Evolutionary conservation across 2,888 invertebrate species (phyloP).

Genomic region (Rhingia campestris): DNA sequence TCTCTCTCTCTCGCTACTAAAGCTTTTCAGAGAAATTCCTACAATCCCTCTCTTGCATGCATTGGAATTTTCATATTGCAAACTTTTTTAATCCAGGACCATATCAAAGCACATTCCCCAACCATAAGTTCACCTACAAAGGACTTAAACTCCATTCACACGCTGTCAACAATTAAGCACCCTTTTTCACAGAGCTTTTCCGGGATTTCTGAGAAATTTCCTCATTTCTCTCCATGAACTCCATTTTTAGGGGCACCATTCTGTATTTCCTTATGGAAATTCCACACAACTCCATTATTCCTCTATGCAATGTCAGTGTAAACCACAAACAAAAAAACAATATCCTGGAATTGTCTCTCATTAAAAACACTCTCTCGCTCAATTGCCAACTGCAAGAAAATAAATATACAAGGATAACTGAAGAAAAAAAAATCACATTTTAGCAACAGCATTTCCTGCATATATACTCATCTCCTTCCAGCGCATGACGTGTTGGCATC

Average conservation of each 20-base stretch:
- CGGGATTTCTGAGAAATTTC: slow-evolving; percentile 70
- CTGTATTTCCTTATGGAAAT: slow-evolving; percentile 6
- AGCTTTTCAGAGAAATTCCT: slow-evolving; percentile 45
- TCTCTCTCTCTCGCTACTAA: neutral
- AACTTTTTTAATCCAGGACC: slow-evolving; percentile 57
- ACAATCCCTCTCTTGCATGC: slow-evolving; percentile 44
- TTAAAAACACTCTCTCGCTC: slow-evolving; percentile 7
- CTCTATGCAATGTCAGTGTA: slow-evolving; percentile 16
- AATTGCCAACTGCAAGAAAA: slow-evolving; percentile 56
- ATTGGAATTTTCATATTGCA: slow-evolving; percentile 55
- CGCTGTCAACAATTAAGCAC: neutral
- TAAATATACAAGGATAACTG: slow-evolving; percentile 34
- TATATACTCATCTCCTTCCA: slow-evolving; percentile 68
- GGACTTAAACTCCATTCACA: slow-evolving; percentile 53
- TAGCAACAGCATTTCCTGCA: slow-evolving; percentile 69
- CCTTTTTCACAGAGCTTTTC: slow-evolving; percentile 53
- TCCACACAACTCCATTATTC: slow-evolving; percentile 19
- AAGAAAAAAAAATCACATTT: slow-evolving; percentile 28
- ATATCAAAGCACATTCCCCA: slow-evolving; percentile 14
- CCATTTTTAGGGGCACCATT: slow-evolving; percentile 22
- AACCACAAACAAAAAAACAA: neutral
- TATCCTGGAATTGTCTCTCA: slow-evolving; percentile 51
- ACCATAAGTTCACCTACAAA: slow-evolving; percentile 57
- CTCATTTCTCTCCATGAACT: slow-evolving; percentile 29
- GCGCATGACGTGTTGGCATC: slow-evolving; percentile 65